Base-by-base conservation (phyloP, 2,888 invertebrate species). In the Aphrophora alni region DNA sequence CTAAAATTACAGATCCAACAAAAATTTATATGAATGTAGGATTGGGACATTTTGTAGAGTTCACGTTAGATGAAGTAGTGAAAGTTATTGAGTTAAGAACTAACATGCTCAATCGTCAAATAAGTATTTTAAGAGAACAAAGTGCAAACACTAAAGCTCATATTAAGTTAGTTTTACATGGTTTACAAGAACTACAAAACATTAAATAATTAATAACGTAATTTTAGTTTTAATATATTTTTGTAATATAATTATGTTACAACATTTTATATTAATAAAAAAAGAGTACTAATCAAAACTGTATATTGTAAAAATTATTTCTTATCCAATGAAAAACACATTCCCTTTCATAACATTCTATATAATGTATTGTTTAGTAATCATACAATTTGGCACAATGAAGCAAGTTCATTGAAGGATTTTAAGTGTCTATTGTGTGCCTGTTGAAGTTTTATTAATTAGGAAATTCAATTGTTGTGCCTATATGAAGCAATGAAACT, bases 161-260 rank as follows among this genome's bases (percentile, higher is more conserved):
- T 85, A 95, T 97, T 75, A 95, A 95, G 87, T 87, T 95, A 81
- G 93, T 95, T 84, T 88, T 95, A 25, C 90, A 95, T 87, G 93
- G 93, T 68, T 90, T 95, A 26, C 90, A 90, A 38, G 92, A 93
- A 85, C 87, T 93, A 24, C 84, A 84, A 33, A 83, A 83, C 24
- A 75, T 81, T 69, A 81, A 81, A 75, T 81, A 33, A 81, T 72
- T 51, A 73, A 28, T 38, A 74, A 24, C 44, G 2, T 44, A 44
- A 44, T 33, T n/a, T n/a, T n/a, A 33, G 8, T 33, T 33, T 10
- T 44, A 12, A 44, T 44, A 44, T 14, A 7, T 44, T 14, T 44
- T 44, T 33, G n/a, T 44, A 44, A 8, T 44, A 44, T 17, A 44
- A 14, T n/a, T n/a, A n/a, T n/a, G n/a, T n/a, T n/a, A n/a, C n/a